These are phyloP conservation scores for Ennomos erosarius DNA, from an alignment of 2,888 invertebrate species.

Conservation along the genomic window DNA sequence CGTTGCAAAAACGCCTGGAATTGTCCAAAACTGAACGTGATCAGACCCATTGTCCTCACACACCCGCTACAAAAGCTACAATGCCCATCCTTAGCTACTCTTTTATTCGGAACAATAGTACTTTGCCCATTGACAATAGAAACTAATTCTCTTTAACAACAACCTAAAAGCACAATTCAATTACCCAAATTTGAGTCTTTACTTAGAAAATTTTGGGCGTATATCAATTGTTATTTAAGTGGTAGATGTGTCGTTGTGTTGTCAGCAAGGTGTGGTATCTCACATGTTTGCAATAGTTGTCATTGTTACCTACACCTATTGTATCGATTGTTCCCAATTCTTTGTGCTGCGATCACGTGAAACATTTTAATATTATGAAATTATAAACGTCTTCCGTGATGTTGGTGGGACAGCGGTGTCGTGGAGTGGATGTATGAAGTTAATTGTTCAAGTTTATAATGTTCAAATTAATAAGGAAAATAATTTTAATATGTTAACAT, in stretches of 20 bases:
- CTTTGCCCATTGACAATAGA: slow-evolving; percentile 76
- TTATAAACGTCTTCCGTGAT: slow-evolving; percentile 83
- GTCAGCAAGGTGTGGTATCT: slow-evolving; percentile 59
- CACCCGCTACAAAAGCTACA: slow-evolving; percentile 82
- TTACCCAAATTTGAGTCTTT: slow-evolving; percentile 26
- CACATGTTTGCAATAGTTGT: slow-evolving; percentile 82
- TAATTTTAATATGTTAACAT: too few relatives aligned
- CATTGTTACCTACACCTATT: slow-evolving; percentile 84
- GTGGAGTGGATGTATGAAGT: slow-evolving; percentile 36
- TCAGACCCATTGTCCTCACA: slow-evolving; percentile 74
- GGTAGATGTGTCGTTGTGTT: slow-evolving; percentile 45
- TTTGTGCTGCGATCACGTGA: slow-evolving; percentile 79
- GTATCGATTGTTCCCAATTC: slow-evolving; percentile 72
- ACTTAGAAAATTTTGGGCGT: slow-evolving; percentile 11
- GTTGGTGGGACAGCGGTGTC: slow-evolving; percentile 42
- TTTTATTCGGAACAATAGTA: slow-evolving; percentile 78
- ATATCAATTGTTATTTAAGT: slow-evolving; percentile 9
- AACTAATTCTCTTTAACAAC: slow-evolving; percentile 36
- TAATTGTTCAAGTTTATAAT: neutral
- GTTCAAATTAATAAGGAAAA: too few relatives aligned
- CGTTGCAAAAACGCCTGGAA: slow-evolving; percentile 82
- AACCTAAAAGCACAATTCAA: neutral
- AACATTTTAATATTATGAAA: slow-evolving; percentile 85
- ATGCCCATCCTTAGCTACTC: slow-evolving; percentile 82
- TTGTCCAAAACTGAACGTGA: slow-evolving; percentile 83